Evolutionary conservation across 2,888 invertebrate species (phyloP).

Genomic region (Tetranychus truncatus): DNA sequence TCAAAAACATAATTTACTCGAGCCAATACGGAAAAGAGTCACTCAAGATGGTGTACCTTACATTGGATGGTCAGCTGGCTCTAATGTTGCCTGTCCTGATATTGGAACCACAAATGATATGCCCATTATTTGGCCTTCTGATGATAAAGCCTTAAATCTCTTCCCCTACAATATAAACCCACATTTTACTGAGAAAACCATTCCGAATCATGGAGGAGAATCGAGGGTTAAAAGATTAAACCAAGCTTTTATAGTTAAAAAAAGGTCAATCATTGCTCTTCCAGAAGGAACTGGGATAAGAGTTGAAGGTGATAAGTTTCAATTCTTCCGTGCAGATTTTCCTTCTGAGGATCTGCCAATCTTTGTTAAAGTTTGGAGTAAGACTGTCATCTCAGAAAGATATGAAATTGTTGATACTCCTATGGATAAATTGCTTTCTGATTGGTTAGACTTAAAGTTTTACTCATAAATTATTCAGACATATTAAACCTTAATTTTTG

Average conservation of each 20-base stretch:
- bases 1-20: conserved; percentile 48
- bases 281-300: conserved; percentile 20
- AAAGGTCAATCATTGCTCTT: conserved; percentile 19
- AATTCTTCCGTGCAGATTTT: neutral
- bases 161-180: conserved; percentile 70
- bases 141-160: conserved; percentile 49
- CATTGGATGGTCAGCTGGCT: conserved; percentile 61
- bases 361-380: neutral
- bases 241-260: conserved; percentile 17
- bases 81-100: conserved; percentile 58
- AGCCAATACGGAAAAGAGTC: conserved; percentile 40
- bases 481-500: too few species aligned
- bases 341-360: neutral
- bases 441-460: too few species aligned
- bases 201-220: conserved; percentile 25
- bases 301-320: conserved; percentile 15
- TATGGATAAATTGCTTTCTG: neutral
- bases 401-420: neutral
- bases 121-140: conserved; percentile 59
- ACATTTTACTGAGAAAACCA: conserved; percentile 51
- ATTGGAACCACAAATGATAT: conserved; percentile 72
- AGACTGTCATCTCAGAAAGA: neutral
- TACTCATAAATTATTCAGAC: too few species aligned
- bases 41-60: conserved; percentile 45
- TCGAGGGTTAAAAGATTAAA: conserved; percentile 16